Evolutionary conservation across 2,888 invertebrate species (phyloP), one percentile per base, ranked within the genome.

Genomic region (Hoplodrina ambigua): DNA sequence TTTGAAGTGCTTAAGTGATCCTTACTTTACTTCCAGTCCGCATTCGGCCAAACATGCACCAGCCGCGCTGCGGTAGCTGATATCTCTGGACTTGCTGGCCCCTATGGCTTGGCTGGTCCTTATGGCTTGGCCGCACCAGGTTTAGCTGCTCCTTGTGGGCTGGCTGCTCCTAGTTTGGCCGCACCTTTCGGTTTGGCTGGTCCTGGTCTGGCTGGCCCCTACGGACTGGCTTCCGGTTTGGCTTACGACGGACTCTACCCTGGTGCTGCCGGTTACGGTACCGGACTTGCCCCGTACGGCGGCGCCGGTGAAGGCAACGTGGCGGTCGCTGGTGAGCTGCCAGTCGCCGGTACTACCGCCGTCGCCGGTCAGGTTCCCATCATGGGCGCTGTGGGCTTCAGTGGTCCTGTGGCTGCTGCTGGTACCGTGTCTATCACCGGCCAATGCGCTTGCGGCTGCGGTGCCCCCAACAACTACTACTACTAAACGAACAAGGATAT

Each of bases 391-490:
- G 90, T 91, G 25, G 77, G 75, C 44, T 93, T 90, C 82, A 83
- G 90, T 11, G 92, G 91, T 19, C 70, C 74, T 41, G 86, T 91
- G 13, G 86, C 86, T 25, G 90, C 91, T 72, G 85, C 83, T 72
- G 92, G 92, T 44, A 65, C 84, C 13, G 91, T 91, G 62, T 80
- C 86, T 64, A 89, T 91, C 72, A 60, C 85, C 25, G 91, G 90
- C n/a, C 81, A 84, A 65, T 90, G 90, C 75, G 86, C 85, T 0
- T 89, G 91, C 69, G 87, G 87, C 4, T 86, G 88, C 68, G 81
- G 81, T 5, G 8, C 33, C 5, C 50, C 50, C 19, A 17, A 50
- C 19, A 19, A 50, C 50, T 50, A 50, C 50, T 17, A 7, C 17
- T 46, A 46, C 46, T 46, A 46, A 17, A 17, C 17, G 6, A 6